phyloP scores from a whole-genome alignment of 2,113 vertebrate species.

The Silurus meridionalis region DNA sequence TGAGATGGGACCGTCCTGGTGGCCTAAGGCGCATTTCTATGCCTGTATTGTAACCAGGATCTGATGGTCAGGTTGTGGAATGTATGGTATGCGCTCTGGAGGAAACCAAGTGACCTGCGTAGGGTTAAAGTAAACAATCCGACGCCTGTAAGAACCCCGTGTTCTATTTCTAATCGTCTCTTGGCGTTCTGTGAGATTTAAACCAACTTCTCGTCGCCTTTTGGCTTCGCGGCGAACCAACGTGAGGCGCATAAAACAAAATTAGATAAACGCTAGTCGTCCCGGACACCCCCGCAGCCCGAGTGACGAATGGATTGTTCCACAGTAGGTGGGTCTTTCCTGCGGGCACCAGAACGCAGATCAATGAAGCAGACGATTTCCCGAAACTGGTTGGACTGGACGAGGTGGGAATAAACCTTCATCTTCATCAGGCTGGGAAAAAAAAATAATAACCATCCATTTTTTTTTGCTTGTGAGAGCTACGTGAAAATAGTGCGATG shows the following conservation, averaged over 20 bases:
- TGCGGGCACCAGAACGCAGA: constrained; percentile 80
- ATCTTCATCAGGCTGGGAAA: not conserved
- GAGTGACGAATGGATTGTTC: constrained; percentile 73
- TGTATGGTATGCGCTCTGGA: constrained; percentile 77
- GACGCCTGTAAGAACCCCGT: accelerated
- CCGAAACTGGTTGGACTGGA: constrained; percentile 67
- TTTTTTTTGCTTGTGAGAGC: not conserved
- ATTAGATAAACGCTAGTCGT: too few species aligned
- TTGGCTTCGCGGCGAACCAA: not conserved
- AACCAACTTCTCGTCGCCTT: accelerated
- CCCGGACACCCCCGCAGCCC: not conserved
- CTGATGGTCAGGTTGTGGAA: constrained; percentile 74
- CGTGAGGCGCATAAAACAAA: accelerated
- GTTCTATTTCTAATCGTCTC: accelerated
- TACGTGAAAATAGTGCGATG: constrained; percentile 49
- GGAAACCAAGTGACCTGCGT: constrained; percentile 50
- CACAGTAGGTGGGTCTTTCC: constrained; percentile 80
- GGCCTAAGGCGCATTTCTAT: constrained; percentile 42
- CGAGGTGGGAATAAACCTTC: constrained; percentile 51
- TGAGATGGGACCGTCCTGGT: constrained; percentile 37
- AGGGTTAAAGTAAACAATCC: not conserved
- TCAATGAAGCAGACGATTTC: constrained; percentile 78
- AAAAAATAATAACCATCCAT: too few species aligned
- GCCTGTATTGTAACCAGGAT: constrained; percentile 57
- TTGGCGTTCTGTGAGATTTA: accelerated